Percentiles rank a stretch among this genome's conserved stretches.
Evolutionary conservation across 1,140 invertebrate genomes (phyloP).

Genomic region (Stenopsyche tienmushanensis): DNA sequence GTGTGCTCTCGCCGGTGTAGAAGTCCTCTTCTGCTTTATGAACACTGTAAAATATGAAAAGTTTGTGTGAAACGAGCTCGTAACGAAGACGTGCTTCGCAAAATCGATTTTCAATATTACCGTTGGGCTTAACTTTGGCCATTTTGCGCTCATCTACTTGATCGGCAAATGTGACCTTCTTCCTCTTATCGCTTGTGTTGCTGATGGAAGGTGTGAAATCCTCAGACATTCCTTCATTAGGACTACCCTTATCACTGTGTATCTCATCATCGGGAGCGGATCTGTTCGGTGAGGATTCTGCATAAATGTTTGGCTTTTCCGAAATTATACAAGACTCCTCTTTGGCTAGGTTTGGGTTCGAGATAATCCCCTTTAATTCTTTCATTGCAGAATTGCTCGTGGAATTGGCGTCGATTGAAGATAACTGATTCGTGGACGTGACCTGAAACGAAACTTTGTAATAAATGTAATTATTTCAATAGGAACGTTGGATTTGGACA

Average conservation of each 20-base stretch:
- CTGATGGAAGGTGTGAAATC: slow-evolving; percentile 16
- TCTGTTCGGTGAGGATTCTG: slow-evolving; percentile 3
- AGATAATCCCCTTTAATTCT: slow-evolving; percentile 29
- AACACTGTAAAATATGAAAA: slow-evolving; percentile 47
- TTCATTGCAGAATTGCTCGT: not conserved
- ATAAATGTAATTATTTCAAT: too few relatives aligned
- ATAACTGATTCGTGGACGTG: slow-evolving; percentile 21
- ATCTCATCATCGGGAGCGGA: not conserved
- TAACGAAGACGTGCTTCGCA: not conserved
- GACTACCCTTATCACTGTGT: slow-evolving; percentile 8
- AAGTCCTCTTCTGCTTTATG: slow-evolving; percentile 51
- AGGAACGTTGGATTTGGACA: not conserved
- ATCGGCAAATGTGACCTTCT: slow-evolving; percentile 30
- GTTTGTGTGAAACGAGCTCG: not conserved
- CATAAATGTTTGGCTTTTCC: slow-evolving; percentile 10
- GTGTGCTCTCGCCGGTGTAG: slow-evolving; percentile 51
- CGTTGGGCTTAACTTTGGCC: slow-evolving; percentile 9
- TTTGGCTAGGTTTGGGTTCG: slow-evolving; percentile 8
- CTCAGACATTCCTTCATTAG: not conserved
- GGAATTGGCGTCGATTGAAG: slow-evolving; percentile 28
- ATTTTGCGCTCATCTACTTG: not conserved
- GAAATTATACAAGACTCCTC: slow-evolving; percentile 9
- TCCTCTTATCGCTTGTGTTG: slow-evolving; percentile 22
- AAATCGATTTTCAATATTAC: not conserved
- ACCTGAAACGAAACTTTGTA: slow-evolving; percentile 10